Conservation (phyloP, 2,888 invertebrate species). For the Monochamus alternatus region DNA sequence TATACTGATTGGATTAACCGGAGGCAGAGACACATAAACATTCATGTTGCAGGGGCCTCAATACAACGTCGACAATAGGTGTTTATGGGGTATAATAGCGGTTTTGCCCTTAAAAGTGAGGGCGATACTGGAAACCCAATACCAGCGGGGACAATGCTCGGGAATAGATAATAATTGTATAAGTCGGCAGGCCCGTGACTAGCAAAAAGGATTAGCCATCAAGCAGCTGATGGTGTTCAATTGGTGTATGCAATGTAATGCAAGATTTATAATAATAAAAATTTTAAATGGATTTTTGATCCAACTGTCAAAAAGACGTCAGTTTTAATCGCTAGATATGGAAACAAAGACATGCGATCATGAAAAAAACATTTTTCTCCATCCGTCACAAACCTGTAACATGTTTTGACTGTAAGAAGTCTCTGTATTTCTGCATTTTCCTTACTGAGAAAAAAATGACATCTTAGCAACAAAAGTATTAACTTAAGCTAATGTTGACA, state of each 20-base stretch:
- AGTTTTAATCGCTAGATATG: too few species aligned
- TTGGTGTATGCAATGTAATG: neutral
- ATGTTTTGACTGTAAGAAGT: too few species aligned
- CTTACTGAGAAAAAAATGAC: too few species aligned
- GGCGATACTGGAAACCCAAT: constrained; percentile 40
- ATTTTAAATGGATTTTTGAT: too few species aligned
- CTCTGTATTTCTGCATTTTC: too few species aligned
- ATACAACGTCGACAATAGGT: constrained; percentile 48
- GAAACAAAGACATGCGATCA: too few species aligned
- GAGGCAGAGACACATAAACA: constrained; percentile 47
- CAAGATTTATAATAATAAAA: too few species aligned
- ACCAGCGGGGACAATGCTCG: constrained; percentile 28
- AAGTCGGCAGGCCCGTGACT: constrained; percentile 27
- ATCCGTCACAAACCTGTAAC: too few species aligned
- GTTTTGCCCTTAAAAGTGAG: constrained; percentile 38
- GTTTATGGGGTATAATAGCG: constrained; percentile 34
- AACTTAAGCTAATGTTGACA: too few species aligned
- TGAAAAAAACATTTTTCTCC: too few species aligned
- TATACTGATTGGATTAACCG: constrained; percentile 64
- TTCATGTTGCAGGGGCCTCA: constrained; percentile 43
- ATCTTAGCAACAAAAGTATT: too few species aligned
- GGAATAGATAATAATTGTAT: constrained; percentile 29
- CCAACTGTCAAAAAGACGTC: too few species aligned
- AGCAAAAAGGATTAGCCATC: constrained; percentile 27
- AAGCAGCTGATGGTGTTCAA: constrained; percentile 13